Percentiles rank a stretch among this genome's conserved stretches.
phyloP scores from a whole-genome alignment of 1,140 invertebrate genomes.

The Drosophila serrata region DNA sequence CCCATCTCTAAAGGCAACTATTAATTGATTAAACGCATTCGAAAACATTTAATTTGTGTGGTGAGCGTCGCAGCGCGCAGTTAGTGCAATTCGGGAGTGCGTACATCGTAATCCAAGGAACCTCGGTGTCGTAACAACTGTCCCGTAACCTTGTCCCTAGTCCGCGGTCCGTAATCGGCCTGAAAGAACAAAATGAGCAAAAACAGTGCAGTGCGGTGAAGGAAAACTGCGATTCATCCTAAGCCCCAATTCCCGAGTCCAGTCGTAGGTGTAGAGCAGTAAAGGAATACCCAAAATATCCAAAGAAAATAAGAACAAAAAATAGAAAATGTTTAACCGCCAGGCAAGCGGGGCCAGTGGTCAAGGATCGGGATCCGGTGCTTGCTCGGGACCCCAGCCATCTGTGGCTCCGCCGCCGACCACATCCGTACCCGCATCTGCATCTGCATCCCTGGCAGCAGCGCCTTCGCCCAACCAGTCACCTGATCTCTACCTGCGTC shows the following conservation, averaged over 20 bases:
- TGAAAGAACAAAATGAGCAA: slow-evolving; percentile 11
- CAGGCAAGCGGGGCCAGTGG: slow-evolving; percentile 37
- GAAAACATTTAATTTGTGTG: slow-evolving; percentile 30
- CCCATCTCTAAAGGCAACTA: slow-evolving; percentile 26
- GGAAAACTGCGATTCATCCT: slow-evolving; percentile 61
- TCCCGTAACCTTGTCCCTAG: neutral
- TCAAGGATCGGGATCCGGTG: slow-evolving; percentile 17
- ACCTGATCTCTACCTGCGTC: slow-evolving; percentile 77
- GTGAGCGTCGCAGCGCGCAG: slow-evolving; percentile 5
- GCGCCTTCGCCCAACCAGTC: slow-evolving; percentile 26
- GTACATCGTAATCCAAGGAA: neutral
- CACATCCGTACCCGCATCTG: neutral
- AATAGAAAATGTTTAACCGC: slow-evolving; percentile 53
- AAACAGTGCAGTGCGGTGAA: slow-evolving; percentile 17
- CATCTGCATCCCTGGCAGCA: slow-evolving; percentile 1
- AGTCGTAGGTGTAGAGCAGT: slow-evolving; percentile 19
- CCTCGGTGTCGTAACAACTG: slow-evolving; percentile 25
- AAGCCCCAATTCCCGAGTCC: slow-evolving; percentile 41
- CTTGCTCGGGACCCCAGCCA: neutral
- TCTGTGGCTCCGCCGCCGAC: slow-evolving; percentile 5
- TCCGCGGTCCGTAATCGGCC: neutral
- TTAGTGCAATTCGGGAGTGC: slow-evolving; percentile 18
- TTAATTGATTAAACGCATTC: slow-evolving; percentile 44
- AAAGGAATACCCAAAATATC: slow-evolving; percentile 24
- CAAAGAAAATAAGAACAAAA: neutral